phyloP scores from a whole-genome alignment of 1,140 invertebrate species.

The Orussus abietinus region DNA sequence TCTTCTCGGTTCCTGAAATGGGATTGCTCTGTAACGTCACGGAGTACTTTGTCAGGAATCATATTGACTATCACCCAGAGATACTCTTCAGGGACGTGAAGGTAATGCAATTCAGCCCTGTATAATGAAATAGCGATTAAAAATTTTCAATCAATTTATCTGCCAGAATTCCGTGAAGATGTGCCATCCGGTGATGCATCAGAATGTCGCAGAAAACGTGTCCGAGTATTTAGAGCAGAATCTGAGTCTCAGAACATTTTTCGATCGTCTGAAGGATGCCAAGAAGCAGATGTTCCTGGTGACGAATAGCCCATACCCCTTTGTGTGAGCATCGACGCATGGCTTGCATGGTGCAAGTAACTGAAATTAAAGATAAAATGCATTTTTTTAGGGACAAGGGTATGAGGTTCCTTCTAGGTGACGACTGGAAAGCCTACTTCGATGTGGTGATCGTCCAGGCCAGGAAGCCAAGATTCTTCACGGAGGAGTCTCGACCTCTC shows the following conservation, averaged over 20 bases:
- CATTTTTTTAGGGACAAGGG: slow-evolving; percentile 74
- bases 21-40: slow-evolving; percentile 87
- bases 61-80: slow-evolving; percentile 92
- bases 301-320: slow-evolving; percentile 94
- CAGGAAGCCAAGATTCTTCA: slow-evolving; percentile 94
- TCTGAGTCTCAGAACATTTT: slow-evolving; percentile 69
- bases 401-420: slow-evolving; percentile 84
- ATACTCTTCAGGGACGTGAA: slow-evolving; percentile 94
- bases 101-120: too few species aligned
- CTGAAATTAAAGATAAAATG: too few species aligned
- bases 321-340: slow-evolving; percentile 76
- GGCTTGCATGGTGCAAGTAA: too few species aligned
- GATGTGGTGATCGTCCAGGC: slow-evolving; percentile 94
- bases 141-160: slow-evolving; percentile 19
- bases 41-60: slow-evolving; percentile 86
- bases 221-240: slow-evolving; percentile 79
- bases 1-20: slow-evolving; percentile 98
- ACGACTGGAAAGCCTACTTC: slow-evolving; percentile 88
- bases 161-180: slow-evolving; percentile 81
- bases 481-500: slow-evolving; percentile 84
- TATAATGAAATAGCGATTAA: slow-evolving; percentile 15
- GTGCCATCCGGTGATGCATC: slow-evolving; percentile 90
- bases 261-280: slow-evolving; percentile 68
- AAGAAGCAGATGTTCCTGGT: slow-evolving; percentile 93
- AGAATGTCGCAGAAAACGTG: slow-evolving; percentile 74